Evolutionary conservation across 2,797 vertebrate species (phyloP).

Genomic region (Cyprinella venusta): DNA sequence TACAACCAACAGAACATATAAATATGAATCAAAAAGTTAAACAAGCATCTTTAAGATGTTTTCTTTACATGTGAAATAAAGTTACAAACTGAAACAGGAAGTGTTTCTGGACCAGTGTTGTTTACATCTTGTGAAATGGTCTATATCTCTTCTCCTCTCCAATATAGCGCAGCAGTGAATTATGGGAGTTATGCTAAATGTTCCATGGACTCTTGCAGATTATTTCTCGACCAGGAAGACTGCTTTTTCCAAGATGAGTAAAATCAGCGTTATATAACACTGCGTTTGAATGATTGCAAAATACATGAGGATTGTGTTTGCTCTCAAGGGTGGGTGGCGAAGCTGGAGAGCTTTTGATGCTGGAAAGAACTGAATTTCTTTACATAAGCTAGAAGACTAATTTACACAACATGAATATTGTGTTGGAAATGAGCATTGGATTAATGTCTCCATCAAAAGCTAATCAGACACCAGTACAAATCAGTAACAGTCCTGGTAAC

Average conservation of each 20-base stretch:
- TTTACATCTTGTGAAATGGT: too few relatives aligned
- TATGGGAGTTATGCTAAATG: background rate
- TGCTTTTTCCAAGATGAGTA: conserved; percentile 25
- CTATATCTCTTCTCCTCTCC: background rate
- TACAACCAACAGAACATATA: too few relatives aligned
- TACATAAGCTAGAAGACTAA: conserved; percentile 8
- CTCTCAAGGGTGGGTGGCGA: conserved; percentile 1
- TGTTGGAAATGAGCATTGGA: background rate
- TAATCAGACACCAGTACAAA: background rate
- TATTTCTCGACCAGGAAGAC: background rate
- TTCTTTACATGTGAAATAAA: too few relatives aligned
- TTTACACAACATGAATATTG: background rate
- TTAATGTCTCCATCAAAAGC: background rate
- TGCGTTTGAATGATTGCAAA: conserved; percentile 28
- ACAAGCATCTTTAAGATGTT: too few relatives aligned
- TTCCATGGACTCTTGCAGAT: background rate
- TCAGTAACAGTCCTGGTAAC: background rate
- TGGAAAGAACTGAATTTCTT: conserved; percentile 6
- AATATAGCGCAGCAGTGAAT: background rate
- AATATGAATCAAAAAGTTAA: too few relatives aligned
- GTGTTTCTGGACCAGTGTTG: too few relatives aligned
- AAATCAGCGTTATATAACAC: conserved; percentile 16
- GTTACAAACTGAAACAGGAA: too few relatives aligned
- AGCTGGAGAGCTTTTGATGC: background rate
- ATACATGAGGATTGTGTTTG: conserved; percentile 38